A percentile compares a stretch with the other conserved stretches of the same genome.
phyloP scores from a whole-genome alignment of 2,113 vertebrate genomes.

The Tachycineta bicolor region DNA sequence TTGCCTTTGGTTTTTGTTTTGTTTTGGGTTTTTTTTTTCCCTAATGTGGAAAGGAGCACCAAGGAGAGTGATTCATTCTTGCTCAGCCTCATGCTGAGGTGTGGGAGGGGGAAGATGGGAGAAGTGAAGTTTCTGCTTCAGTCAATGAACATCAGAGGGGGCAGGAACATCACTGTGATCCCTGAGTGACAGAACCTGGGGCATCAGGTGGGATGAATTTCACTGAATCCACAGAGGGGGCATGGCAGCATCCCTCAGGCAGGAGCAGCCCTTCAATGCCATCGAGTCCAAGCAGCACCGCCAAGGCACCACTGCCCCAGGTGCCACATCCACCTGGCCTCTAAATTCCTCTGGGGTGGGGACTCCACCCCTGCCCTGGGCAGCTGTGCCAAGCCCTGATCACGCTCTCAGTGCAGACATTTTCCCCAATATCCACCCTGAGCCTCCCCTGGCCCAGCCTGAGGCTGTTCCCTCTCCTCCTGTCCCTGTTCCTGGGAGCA shows the following conservation, averaged over 20 bases:
- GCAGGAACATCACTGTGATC: background rate
- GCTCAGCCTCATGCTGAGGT: background rate
- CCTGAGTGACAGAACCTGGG: background rate
- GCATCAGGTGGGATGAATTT: background rate
- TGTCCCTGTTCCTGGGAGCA: background rate
- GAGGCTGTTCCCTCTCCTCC: accelerated
- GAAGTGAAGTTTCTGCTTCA: background rate
- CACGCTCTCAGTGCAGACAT: background rate
- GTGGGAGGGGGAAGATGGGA: background rate
- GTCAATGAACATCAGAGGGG: background rate
- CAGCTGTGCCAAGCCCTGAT: background rate
- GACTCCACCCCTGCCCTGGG: background rate
- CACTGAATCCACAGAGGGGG: accelerated
- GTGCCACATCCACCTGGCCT: accelerated
- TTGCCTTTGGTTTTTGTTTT: background rate
- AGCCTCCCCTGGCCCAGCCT: background rate
- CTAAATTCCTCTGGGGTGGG: background rate
- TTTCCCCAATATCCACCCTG: accelerated
- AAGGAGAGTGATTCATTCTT: background rate
- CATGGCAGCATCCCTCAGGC: accelerated
- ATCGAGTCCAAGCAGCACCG: accelerated
- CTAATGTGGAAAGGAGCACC: background rate
- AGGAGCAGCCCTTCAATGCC: background rate
- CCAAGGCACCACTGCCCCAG: background rate
- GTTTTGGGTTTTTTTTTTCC: background rate